phyloP scores from a whole-genome alignment of 2,797 vertebrate genomes.

The Protosalanx chinensis region DNA sequence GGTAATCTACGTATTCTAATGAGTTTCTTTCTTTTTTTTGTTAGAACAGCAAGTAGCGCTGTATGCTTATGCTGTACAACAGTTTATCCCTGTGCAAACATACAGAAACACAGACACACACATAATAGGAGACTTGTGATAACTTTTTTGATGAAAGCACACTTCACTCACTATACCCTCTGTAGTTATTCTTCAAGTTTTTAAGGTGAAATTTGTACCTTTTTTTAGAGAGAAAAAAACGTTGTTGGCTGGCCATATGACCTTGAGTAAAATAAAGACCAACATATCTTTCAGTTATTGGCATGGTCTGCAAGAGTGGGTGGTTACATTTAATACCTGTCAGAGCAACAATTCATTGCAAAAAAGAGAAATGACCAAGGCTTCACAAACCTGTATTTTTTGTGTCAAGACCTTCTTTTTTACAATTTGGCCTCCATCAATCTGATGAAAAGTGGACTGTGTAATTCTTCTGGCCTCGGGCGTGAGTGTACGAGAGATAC shows the following conservation, averaged over 20 bases:
- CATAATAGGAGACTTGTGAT: too few relatives aligned
- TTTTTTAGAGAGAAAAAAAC: neutral
- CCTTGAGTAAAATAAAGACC: slow-evolving; percentile 31
- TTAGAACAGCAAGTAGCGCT: too few relatives aligned
- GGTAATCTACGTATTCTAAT: slow-evolving; percentile 53
- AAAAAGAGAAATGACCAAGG: slow-evolving; percentile 12
- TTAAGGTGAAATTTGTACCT: too few relatives aligned
- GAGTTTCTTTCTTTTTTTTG: slow-evolving; percentile 35
- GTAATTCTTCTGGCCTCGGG: slow-evolving; percentile 31
- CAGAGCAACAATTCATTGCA: slow-evolving; percentile 4
- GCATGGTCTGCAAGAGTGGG: neutral
- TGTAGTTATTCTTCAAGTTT: too few relatives aligned
- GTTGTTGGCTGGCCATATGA: slow-evolving; percentile 16
- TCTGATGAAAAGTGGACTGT: slow-evolving; percentile 28
- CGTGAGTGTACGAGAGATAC: slow-evolving; percentile 31
- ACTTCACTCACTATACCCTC: too few relatives aligned
- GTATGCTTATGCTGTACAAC: too few relatives aligned
- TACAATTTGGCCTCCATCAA: slow-evolving; percentile 36
- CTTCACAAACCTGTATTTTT: slow-evolving; percentile 35
- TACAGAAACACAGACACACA: too few relatives aligned
- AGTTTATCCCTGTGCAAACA: too few relatives aligned
- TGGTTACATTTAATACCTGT: neutral
- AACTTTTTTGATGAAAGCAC: too few relatives aligned
- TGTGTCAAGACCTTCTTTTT: slow-evolving; percentile 29
- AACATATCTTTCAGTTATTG: slow-evolving; percentile 33